Base-by-base conservation (phyloP, 23 tunicate genomes). In the Trididemnum clinides region DNA sequence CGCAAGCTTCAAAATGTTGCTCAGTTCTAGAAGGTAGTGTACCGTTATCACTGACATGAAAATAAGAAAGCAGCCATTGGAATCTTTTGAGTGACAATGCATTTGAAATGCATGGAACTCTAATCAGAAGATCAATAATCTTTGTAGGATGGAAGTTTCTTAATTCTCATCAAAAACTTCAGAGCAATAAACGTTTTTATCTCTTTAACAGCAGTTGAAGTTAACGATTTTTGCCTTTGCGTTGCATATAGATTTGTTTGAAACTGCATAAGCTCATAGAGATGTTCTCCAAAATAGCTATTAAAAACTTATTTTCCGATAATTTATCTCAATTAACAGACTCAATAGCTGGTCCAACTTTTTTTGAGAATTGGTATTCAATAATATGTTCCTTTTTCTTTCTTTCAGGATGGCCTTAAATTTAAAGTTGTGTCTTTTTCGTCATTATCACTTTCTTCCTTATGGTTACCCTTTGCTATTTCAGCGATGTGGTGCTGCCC, bases 201-300 rank as follows among this genome's bases (percentile, higher is more conserved):
- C n/a, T 62, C 69, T 12, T 62, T n/a, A 22, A 4, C 69, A n/a
- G n/a, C 5, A 5, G 69, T 62, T 19, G 25, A 25, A 19, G n/a
- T 12, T 12, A 62, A 62, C 69, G 69, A 25, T 62, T 22, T 62
- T 62, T 62, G 69, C 25, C n/a, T 62, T 62, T 62, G 69, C 6
- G 69, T 62, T 12, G 69, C 69, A 62, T 62, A 62, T 4, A 62
- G 27, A 62, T 62, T 62, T 62, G 69, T 62, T 62, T 62, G 69
- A 62, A 62, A 62, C 15, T 12, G 23, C n/a, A 62, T 12, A 22
- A 19, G 69, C n/a, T 62, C 69, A n/a, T 62, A 62, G 6, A 62
- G 15, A n/a, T 62, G 23, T 22, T 62, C 69, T 62, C 69, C 69
- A 4, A 62, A 22, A 4, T 12, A 62, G 25, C 23, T 62, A 25